phyloP scores from a whole-genome alignment of 2,797 vertebrate genomes.

The Dicrostonyx torquatus region DNA sequence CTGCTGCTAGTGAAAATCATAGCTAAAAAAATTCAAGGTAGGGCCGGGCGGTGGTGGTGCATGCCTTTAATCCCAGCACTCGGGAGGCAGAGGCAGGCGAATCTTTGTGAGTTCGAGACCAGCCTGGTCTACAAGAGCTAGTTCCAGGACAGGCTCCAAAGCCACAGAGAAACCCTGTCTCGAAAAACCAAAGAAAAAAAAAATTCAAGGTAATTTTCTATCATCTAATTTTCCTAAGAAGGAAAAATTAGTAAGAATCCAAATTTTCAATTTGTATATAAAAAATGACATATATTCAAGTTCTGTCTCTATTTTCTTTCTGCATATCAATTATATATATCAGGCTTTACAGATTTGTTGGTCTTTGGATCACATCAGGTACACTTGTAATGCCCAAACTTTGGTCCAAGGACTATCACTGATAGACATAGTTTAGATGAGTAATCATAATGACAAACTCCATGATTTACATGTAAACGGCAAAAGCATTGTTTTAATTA shows the following conservation, averaged over 20 bases:
- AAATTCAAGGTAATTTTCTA: not conserved
- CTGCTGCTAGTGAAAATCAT: not conserved
- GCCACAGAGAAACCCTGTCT: too few relatives aligned
- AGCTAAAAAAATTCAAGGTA: not conserved
- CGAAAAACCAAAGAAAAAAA: too few relatives aligned
- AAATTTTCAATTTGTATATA: slow-evolving; percentile 58
- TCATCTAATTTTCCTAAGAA: not conserved
- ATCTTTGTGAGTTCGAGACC: too few relatives aligned
- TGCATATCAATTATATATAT: not conserved
- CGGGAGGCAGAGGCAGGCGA: too few relatives aligned
- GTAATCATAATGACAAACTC: not conserved
- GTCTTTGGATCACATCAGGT: not conserved
- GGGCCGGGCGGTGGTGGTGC: too few relatives aligned
- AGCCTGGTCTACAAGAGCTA: too few relatives aligned
- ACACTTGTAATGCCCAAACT: not conserved
- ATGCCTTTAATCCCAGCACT: too few relatives aligned
- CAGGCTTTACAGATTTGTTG: not conserved
- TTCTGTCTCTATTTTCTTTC: slow-evolving; percentile 13
- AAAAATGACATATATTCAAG: not conserved
- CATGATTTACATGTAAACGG: not conserved
- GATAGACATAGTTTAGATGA: not conserved
- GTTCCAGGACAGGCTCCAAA: too few relatives aligned
- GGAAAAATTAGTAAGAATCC: slow-evolving; percentile 35
- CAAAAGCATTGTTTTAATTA: slow-evolving; percentile 8
- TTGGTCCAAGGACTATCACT: slow-evolving; percentile 7